Evolutionary conservation across 2,797 vertebrate species (phyloP), one percentile per base, ranked within the genome.

Genomic region (Gymnoscopelus braueri): DNA sequence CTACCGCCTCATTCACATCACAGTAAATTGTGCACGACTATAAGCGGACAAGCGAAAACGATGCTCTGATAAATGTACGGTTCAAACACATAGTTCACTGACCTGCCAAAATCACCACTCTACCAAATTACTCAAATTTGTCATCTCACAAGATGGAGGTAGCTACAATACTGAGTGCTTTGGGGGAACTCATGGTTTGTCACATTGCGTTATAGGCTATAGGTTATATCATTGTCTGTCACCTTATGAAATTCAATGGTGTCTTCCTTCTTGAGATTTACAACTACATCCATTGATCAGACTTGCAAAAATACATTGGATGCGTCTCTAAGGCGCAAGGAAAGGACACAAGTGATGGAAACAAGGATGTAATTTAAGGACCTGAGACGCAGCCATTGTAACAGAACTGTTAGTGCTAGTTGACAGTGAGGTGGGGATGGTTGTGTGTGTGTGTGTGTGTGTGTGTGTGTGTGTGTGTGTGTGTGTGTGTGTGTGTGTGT

Each of bases 91-190:
- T 72, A 6, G 32, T 62, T 65, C 61, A 78, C 48, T 6, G 19
- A 71, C 4, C n/a, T 10, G 62, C 39, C 65, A 72, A 72, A 39
- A 51, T 48, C 64, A 71, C 23, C 3, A 51, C 12, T n/a, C 3
- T 57, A 57, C 70, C 65, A 75, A 79, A 63, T 68, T 12, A 65
- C 65, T 51, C 67, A 47, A 10, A 53, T 60, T n/a, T 3, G 24
- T 60, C 60, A 64, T n/a, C 65, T 55, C 57, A 47, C 35, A 39
- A 3, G 6, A 60, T 19, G n/a, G 14, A 44, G 32, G 6, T 44
- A 19, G 39, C 39, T 44, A 44, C 39, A 60, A 60, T 44, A 39
- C 32, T 44, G 14, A 39, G 64, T n/a, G 60, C 26, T 65, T 3
- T 14, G 11, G 51, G 67, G 63, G 29, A 58, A 5, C 7, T 52